These are phyloP conservation scores for Bathynomus jamesi DNA, from an alignment of 1,140 invertebrate species.

Conservation along the genomic window DNA sequence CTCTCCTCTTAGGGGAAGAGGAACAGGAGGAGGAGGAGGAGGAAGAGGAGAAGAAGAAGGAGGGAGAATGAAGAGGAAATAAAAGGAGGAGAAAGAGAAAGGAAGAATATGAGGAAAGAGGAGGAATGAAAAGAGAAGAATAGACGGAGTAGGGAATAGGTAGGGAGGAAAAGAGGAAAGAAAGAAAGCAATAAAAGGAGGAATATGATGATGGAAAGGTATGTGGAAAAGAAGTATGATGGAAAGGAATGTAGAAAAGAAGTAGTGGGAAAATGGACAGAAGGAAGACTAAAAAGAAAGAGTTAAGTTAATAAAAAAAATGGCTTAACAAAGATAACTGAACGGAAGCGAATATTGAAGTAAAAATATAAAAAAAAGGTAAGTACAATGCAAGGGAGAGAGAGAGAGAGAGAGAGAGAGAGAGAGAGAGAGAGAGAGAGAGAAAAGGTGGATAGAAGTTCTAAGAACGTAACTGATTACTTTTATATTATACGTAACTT, in stretches of 20 bases:
- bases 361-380: no score
- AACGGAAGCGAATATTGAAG: no score
- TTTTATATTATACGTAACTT: no score
- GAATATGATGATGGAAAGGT: no score
- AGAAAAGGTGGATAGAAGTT: not conserved
- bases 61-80: not conserved
- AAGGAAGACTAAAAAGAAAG: no score
- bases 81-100: not conserved
- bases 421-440: not conserved
- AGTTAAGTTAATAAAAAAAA: no score
- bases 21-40: not conserved
- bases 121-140: not conserved
- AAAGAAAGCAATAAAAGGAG: not conserved
- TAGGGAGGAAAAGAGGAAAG: not conserved
- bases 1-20: not conserved
- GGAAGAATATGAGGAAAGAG: not conserved
- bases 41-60: not conserved
- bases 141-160: not conserved
- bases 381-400: not conserved
- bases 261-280: no score
- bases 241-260: no score
- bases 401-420: not conserved
- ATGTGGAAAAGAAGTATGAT: no score
- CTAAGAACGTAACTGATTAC: no score
- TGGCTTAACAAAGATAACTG: no score